phyloP scores from a whole-genome alignment of 2,113 vertebrate genomes.

The Natator depressus region DNA sequence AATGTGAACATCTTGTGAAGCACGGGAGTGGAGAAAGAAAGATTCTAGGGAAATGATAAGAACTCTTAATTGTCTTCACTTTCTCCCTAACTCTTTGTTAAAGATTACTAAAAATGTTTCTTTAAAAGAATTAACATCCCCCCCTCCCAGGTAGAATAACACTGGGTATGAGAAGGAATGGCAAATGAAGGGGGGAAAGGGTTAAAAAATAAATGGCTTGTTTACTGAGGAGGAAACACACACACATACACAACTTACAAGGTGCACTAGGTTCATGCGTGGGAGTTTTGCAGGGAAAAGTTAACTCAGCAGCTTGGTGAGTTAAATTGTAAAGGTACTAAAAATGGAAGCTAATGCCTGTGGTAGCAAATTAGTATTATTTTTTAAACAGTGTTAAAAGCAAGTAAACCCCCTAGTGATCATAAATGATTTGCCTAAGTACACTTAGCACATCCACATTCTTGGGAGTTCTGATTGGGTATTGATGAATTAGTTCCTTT shows the following conservation, averaged over 20 bases:
- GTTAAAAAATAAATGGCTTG: background rate
- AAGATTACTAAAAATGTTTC: background rate
- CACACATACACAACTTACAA: background rate
- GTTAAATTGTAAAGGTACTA: slow-evolving; percentile 26
- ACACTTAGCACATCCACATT: slow-evolving; percentile 58
- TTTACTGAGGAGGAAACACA: slow-evolving; percentile 29
- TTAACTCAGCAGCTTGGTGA: slow-evolving; percentile 60
- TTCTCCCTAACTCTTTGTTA: background rate
- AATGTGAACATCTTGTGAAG: background rate
- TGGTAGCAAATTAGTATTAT: slow-evolving; percentile 19
- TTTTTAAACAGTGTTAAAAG: slow-evolving; percentile 68
- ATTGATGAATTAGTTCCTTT: slow-evolving; percentile 26
- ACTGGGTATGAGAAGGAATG: background rate
- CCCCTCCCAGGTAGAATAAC: background rate
- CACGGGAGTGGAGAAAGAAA: background rate
- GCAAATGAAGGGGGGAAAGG: background rate
- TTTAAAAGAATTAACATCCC: background rate
- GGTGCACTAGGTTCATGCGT: slow-evolving; percentile 9
- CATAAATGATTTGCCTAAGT: slow-evolving; percentile 73
- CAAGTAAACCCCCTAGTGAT: slow-evolving; percentile 72
- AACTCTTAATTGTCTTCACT: background rate
- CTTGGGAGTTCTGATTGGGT: slow-evolving; percentile 47
- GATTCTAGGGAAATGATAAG: background rate
- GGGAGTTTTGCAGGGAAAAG: slow-evolving; percentile 33
- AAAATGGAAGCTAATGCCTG: slow-evolving; percentile 63